These are phyloP conservation scores for Gandaritis pyraliata DNA, from an alignment of 2,888 invertebrate species.

Conservation along the genomic window DNA sequence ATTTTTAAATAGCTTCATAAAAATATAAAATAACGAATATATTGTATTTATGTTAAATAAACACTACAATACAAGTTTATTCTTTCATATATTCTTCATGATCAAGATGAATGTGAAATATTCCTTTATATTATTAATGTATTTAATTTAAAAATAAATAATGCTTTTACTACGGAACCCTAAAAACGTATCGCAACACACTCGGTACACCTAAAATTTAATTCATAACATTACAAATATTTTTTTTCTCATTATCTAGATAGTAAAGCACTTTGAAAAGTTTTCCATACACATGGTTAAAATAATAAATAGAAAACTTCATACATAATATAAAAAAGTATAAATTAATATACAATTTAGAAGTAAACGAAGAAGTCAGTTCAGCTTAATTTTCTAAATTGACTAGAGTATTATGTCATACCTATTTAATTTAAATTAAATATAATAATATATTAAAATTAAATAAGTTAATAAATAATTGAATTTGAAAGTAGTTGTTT, in stretches of 20 bases:
- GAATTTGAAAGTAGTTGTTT: constrained; percentile 5
- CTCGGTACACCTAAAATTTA: constrained; percentile 74
- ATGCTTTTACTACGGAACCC: constrained; percentile 28
- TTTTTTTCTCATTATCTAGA: constrained; percentile 75
- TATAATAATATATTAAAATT: constrained; percentile 33
- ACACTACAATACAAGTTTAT: no score
- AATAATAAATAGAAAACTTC: constrained; percentile 44
- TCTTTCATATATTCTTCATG: no score
- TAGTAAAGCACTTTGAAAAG: constrained; percentile 84
- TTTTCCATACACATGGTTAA: constrained; percentile 71
- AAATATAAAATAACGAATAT: no score
- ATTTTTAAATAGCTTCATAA: background rate
- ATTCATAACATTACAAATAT: constrained; percentile 80
- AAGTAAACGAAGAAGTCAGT: constrained; percentile 43
- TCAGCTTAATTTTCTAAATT: constrained; percentile 72
- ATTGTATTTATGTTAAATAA: background rate
- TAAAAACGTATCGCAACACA: constrained; percentile 69
- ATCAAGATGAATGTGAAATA: no score
- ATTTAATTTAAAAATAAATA: background rate
- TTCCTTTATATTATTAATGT: background rate
- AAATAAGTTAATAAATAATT: constrained; percentile 14
- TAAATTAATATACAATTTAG: constrained; percentile 7
- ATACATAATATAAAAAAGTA: constrained; percentile 17
- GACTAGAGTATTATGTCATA: constrained; percentile 63
- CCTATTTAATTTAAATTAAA: constrained; percentile 8